Evolutionary conservation across 2,797 vertebrate species (phyloP), one percentile per base, ranked within the genome.

Genomic region (Hirundo rustica): DNA sequence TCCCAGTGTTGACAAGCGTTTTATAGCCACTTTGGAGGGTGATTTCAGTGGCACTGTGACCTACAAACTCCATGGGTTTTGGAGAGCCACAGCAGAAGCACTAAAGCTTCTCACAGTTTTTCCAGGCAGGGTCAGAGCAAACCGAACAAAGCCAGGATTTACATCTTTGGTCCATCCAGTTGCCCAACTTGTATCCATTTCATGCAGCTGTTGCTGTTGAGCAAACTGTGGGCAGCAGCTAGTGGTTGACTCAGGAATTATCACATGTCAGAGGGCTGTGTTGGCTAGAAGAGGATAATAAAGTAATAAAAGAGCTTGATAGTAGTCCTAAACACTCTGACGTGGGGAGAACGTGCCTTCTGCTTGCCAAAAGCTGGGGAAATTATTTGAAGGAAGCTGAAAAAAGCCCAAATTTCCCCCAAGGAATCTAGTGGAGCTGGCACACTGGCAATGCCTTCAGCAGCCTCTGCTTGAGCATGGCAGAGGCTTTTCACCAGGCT

Each of bases 21-120:
- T 96, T 94, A 96, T 95, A 96, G 92, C 96, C 95, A 96, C 96
- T 96, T 95, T 76, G 94, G 94, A 96, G 89, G 81, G 48, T 92
- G 95, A 87, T 94, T 96, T 85, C 89, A 76, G 95, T 96, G 96
- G 89, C 94, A 73, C 89, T 85, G 91, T 79, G 93, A 95, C 94
- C 91, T 92, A 30, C 92, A 85, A 82, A 76, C 91, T 84, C 60
- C 21, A 13, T 92, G 34, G 13, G 62, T 80, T 94, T 92, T 50
- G 1, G 82, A 81, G 54, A 96, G 83, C 79, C 8, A 3, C 95
- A 44, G 91, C 75, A 94, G 67, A 79, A 85, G 81, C 89, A 47
- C 82, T 95, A 47, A 85, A 94, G 82, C 93, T 89, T 95, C 91
- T 96, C 93, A 85, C 87, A 93, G 77, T 91, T 96, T 92, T 92